Conservation (phyloP, 92 coral and sea anemone genomes). For the Paragorgia papillata region DNA sequence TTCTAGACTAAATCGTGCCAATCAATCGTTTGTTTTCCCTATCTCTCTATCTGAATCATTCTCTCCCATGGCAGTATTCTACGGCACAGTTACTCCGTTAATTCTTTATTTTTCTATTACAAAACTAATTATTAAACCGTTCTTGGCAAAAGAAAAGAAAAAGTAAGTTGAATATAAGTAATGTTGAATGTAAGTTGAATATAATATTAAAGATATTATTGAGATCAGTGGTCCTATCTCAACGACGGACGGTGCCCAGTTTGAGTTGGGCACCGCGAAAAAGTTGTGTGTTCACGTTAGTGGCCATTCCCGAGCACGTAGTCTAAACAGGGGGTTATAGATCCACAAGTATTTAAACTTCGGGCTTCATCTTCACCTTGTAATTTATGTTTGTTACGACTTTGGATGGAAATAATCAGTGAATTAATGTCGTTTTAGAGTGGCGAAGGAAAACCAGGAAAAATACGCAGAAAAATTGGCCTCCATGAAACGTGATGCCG, state of each 20-base stretch:
- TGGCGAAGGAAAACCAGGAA: constrained; percentile 72
- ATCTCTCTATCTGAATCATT: constrained; percentile 77
- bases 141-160: constrained; percentile 81
- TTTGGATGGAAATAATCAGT: too few species aligned
- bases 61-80: constrained; percentile 84
- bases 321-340: too few species aligned
- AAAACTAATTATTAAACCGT: constrained; percentile 78
- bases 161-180: constrained; percentile 81
- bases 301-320: too few species aligned
- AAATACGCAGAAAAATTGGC: constrained; percentile 81
- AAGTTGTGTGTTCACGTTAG: too few species aligned
- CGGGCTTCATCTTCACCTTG: too few species aligned
- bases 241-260: too few species aligned
- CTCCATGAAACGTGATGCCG: constrained; percentile 75
- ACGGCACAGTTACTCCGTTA: constrained; percentile 85
- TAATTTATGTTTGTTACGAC: too few species aligned
- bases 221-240: neutral
- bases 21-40: constrained; percentile 86
- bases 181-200: neutral
- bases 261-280: too few species aligned
- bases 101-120: constrained; percentile 77
- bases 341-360: too few species aligned
- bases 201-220: neutral
- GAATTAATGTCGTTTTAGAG: constrained; percentile 46
- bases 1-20: constrained; percentile 79